Evolutionary conservation across 2,888 invertebrate genomes (phyloP).

Genomic region (Frankliniella intonsa): DNA sequence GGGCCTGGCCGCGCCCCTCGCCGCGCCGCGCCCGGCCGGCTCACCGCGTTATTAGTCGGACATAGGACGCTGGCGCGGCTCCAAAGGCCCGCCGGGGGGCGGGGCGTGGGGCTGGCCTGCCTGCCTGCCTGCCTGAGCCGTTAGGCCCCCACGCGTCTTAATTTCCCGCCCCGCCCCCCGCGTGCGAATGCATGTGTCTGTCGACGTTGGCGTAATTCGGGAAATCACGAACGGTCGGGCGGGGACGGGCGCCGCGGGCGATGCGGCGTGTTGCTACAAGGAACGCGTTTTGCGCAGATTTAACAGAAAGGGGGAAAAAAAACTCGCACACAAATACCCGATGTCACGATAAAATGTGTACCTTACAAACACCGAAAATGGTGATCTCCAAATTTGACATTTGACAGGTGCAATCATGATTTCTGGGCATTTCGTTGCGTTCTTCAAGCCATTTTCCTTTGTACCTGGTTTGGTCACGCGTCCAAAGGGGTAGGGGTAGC

Average conservation of each 20-base stretch:
- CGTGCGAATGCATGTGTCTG: neutral
- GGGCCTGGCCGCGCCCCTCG: neutral
- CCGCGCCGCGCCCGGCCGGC: neutral
- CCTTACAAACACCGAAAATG: too few species aligned
- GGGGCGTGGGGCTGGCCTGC: neutral
- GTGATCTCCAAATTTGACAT: too few species aligned
- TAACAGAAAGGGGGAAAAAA: too few species aligned
- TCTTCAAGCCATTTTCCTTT: too few species aligned
- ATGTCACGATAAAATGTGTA: too few species aligned
- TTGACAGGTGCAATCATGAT: too few species aligned
- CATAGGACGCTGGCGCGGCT: constrained; percentile 13
- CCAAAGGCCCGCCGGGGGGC: neutral
- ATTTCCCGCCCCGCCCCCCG: neutral
- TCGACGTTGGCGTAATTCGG: too few species aligned
- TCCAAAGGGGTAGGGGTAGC: too few species aligned
- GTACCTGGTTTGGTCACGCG: too few species aligned
- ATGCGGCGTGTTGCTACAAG: too few species aligned
- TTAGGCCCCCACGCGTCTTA: neutral
- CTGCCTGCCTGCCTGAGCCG: neutral
- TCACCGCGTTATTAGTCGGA: constrained; percentile 8
- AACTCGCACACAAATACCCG: too few species aligned
- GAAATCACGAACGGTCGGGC: neutral
- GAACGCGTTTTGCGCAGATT: neutral
- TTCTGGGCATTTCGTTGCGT: too few species aligned
- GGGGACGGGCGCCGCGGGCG: neutral